Conservation (phyloP, 2,113 vertebrate species). For the Rhombomys opimus region DNA sequence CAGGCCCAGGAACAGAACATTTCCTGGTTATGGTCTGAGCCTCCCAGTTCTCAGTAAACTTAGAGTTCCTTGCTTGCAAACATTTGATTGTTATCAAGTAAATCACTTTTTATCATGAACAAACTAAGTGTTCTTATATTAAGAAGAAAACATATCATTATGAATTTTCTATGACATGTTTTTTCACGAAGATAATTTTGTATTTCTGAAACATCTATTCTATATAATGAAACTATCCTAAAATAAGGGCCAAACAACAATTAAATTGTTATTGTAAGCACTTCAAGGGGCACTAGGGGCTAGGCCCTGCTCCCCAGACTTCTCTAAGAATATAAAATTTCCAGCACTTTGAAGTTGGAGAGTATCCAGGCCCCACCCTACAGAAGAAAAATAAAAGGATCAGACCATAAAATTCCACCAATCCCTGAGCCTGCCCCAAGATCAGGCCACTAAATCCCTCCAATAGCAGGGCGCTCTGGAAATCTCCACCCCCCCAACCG, state of each 20-base stretch:
- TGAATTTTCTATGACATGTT: background rate
- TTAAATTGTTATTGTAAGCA: background rate
- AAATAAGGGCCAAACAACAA: background rate
- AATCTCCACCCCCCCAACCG: background rate
- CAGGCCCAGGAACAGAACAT: background rate
- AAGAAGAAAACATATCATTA: background rate
- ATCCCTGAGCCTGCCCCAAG: background rate
- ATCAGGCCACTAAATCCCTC: background rate
- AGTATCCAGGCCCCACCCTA: background rate
- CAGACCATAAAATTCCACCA: background rate
- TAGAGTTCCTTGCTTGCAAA: constrained; percentile 3
- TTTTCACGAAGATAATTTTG: background rate
- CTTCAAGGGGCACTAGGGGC: background rate
- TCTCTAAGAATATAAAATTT: background rate
- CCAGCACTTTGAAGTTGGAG: background rate
- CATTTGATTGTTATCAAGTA: background rate
- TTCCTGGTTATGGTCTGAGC: background rate
- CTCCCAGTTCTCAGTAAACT: background rate
- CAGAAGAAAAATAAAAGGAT: background rate
- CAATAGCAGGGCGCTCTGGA: background rate
- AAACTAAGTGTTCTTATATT: background rate
- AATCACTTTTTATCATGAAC: background rate
- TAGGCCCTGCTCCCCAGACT: background rate
- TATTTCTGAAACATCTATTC: background rate
- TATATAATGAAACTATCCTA: background rate